Evolutionary conservation across 2,797 vertebrate species (phyloP).

Genomic region (Borostomias antarcticus): DNA sequence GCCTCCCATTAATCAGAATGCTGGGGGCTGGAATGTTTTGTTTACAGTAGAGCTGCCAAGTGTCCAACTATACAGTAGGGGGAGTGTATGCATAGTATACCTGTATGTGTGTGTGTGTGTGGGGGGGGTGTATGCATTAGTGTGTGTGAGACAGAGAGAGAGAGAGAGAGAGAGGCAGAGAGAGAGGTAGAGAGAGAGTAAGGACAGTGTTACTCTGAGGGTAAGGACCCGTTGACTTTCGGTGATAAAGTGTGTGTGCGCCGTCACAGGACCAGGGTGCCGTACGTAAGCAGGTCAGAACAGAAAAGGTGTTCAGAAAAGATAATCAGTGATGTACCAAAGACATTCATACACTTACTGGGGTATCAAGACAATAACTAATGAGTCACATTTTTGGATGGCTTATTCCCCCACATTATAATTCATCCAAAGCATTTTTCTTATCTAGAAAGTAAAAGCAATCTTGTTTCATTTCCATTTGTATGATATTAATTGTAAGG

Average conservation of each 20-base stretch:
- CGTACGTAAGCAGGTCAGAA: neutral
- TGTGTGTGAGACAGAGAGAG: neutral
- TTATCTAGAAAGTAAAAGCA: too few relatives aligned
- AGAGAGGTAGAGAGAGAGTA: neutral
- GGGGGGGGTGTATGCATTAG: neutral
- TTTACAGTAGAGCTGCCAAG: neutral
- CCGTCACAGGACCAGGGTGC: neutral
- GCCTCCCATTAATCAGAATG: neutral
- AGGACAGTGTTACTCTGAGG: neutral
- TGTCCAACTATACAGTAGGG: neutral
- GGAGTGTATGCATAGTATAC: neutral
- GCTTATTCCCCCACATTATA: too few relatives aligned
- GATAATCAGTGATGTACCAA: neutral
- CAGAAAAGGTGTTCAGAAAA: neutral
- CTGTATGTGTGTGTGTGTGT: conserved; percentile 13
- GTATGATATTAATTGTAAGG: neutral
- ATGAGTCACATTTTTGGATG: too few relatives aligned
- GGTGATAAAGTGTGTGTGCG: neutral
- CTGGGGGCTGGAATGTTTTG: neutral
- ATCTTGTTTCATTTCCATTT: neutral
- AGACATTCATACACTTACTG: neutral
- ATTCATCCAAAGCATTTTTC: too few relatives aligned
- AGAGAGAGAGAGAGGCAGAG: neutral
- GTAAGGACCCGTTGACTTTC: neutral
- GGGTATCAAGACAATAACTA: too few relatives aligned